Percentiles rank a stretch among this genome's conserved stretches.
Evolutionary conservation across 2,888 invertebrate species (phyloP).

Genomic region (Troglohyphantes excavatus): DNA sequence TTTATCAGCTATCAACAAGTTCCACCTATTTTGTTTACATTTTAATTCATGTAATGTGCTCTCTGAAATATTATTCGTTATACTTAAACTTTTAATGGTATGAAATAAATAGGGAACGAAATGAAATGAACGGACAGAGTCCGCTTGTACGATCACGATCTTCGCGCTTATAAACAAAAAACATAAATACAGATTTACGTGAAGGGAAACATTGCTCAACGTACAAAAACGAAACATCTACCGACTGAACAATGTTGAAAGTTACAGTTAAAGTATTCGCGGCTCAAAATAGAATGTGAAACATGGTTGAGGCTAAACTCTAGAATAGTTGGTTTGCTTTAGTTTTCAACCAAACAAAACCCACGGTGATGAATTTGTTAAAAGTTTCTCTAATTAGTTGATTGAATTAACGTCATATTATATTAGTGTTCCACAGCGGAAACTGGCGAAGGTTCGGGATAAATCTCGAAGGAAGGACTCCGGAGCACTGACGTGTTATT

Average conservation of each 20-base stretch:
- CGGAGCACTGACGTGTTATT: too few relatives aligned
- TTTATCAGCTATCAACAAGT: slow-evolving; percentile 37
- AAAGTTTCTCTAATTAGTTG: too few relatives aligned
- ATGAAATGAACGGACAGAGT: background rate
- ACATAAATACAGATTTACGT: slow-evolving; percentile 25
- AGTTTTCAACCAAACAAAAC: too few relatives aligned
- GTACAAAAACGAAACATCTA: slow-evolving; percentile 70
- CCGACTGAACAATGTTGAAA: slow-evolving; percentile 8
- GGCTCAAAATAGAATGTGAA: too few relatives aligned
- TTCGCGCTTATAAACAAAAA: slow-evolving; percentile 6
- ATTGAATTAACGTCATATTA: too few relatives aligned
- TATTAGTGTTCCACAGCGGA: too few relatives aligned
- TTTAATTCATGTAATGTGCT: background rate
- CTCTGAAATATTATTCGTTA: background rate
- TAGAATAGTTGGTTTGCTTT: too few relatives aligned
- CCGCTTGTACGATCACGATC: background rate
- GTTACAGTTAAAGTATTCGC: slow-evolving; percentile 15
- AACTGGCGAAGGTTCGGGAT: too few relatives aligned
- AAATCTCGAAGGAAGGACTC: too few relatives aligned
- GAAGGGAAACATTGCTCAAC: slow-evolving; percentile 36
- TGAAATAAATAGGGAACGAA: background rate
- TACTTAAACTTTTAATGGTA: background rate
- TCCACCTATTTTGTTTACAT: slow-evolving; percentile 31
- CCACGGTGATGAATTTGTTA: too few relatives aligned
- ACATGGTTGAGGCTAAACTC: too few relatives aligned